Evolutionary conservation across 2,113 vertebrate genomes (phyloP), one percentile per base, ranked within the genome.

Genomic region (Pyrgilauda ruficollis): DNA sequence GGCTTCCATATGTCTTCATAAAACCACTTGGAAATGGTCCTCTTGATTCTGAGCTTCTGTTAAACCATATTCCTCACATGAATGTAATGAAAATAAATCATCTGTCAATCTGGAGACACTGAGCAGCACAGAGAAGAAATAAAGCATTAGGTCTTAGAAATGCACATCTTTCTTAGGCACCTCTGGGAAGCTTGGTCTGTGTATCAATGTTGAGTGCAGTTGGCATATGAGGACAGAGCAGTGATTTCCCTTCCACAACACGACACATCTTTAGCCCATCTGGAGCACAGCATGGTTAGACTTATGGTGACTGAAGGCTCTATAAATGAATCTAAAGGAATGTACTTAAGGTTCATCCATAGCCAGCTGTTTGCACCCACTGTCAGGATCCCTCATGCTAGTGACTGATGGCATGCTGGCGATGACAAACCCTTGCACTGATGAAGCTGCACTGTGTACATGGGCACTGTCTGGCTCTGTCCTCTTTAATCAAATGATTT

Each of bases 1-100:
- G 75, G 63, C 61, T 95, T 90, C 78, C 67, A 44, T 91, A 91
- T 52, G 47, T 93, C 84, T 93, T 93, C 78, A 74, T 83, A 86
- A 96, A 95, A 41, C 22, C 17, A 67, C 68, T 92, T 84, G 76
- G 86, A 96, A 96, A 88, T 10, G 13, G 39, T 86, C 59, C 35
- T 93, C 81, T 85, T 1, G 4, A 44, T 83, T 89, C 66, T 43
- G 31, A 83, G 49, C 58, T 89, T 70, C 70, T 1, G 1, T 77
- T 84, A 84, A 93, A 61, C 20, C 74, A 66, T 41, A 95, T 76
- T 83, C 61, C 35, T 96, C 85, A 66, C 21, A 69, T 80, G 39
- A 89, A 66, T 0, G 1, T 59, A 79, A 72, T 66, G 70, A 61
- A 85, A 93, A 91, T 84, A 89, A 58, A 79, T 39, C 3, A 77